Evolutionary conservation across 2,888 invertebrate genomes (phyloP).

Genomic region (Adineta ricciae): DNA sequence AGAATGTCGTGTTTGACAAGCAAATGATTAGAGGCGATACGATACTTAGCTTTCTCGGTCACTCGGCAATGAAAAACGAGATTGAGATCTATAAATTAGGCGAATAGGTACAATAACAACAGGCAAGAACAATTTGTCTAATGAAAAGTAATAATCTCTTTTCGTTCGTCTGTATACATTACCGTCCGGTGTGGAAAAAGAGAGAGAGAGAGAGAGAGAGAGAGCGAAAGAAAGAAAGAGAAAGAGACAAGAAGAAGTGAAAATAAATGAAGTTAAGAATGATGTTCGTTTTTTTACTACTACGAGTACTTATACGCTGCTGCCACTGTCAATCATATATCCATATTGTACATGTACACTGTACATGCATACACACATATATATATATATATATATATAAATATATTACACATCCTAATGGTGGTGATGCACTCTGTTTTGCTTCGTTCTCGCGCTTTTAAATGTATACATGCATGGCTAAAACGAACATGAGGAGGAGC

Average conservation of each 20-base stretch:
- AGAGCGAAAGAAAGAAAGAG: not conserved
- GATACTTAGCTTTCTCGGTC: not conserved
- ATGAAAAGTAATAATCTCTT: not conserved
- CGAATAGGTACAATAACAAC: constrained; percentile 15
- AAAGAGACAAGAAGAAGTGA: not conserved
- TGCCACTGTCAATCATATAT: not conserved
- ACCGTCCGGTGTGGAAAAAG: not conserved
- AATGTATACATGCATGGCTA: not conserved
- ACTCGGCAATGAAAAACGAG: not conserved
- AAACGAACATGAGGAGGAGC: constrained; percentile 4
- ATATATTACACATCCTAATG: not conserved
- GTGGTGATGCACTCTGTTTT: not conserved
- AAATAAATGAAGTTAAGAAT: not conserved
- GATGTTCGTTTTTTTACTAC: not conserved
- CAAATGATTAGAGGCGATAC: not conserved
- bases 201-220: not conserved
- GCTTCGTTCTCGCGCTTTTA: not conserved
- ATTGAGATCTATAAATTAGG: constrained; percentile 3
- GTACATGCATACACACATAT: not conserved
- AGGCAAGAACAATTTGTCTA: constrained; percentile 3
- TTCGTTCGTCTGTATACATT: not conserved
- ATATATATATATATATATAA: not conserved
- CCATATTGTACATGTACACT: not conserved
- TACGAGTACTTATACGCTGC: not conserved
- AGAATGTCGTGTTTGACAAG: not conserved